A percentile compares a stretch with the other conserved stretches of the same genome.
Evolutionary conservation across 2,113 vertebrate genomes (phyloP).

Genomic region (Lophius piscatorius): DNA sequence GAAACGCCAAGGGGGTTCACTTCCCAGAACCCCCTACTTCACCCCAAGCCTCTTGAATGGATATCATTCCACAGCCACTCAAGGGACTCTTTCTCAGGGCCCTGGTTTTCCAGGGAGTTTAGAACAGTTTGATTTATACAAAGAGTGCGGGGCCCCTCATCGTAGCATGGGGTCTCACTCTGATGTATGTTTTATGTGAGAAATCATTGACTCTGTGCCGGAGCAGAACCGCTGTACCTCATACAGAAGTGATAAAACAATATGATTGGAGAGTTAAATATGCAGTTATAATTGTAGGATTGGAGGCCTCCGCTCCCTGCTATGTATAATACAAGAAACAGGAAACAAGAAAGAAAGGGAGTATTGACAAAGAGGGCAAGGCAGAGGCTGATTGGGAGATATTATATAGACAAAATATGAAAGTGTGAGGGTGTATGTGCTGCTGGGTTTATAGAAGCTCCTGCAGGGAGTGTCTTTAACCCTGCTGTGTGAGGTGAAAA

Average conservation of each 20-base stretch:
- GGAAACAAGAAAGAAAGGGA: conserved; percentile 10
- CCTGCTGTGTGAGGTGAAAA: conserved; percentile 40
- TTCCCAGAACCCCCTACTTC: conserved; percentile 65
- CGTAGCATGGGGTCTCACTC: conserved; percentile 58
- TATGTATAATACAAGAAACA: conserved; percentile 53
- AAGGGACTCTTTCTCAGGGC: conserved; percentile 65
- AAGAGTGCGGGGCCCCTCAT: conserved; percentile 57
- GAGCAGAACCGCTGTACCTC: conserved; percentile 43
- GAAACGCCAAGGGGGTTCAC: conserved; percentile 47
- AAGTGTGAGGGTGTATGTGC: conserved; percentile 3
- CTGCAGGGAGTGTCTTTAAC: conserved; percentile 41
- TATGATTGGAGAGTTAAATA: conserved; percentile 24
- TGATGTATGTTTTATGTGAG: conserved; percentile 67
- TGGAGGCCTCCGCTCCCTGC: background rate
- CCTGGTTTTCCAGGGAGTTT: conserved; percentile 57
- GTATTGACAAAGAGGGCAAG: conserved; percentile 39
- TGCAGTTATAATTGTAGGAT: conserved; percentile 8
- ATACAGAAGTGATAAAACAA: conserved; percentile 27
- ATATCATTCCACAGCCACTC: conserved; percentile 66
- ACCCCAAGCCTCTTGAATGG: conserved; percentile 60
- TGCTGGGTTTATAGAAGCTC: no score
- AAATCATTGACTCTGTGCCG: conserved; percentile 60
- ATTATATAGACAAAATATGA: conserved; percentile 6
- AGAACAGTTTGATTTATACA: conserved; percentile 72
- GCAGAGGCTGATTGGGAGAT: conserved; percentile 35